phyloP scores from a whole-genome alignment of 37 sponge, comb jelly and placozoan species.

The Hexactinellida sp. region DNA sequence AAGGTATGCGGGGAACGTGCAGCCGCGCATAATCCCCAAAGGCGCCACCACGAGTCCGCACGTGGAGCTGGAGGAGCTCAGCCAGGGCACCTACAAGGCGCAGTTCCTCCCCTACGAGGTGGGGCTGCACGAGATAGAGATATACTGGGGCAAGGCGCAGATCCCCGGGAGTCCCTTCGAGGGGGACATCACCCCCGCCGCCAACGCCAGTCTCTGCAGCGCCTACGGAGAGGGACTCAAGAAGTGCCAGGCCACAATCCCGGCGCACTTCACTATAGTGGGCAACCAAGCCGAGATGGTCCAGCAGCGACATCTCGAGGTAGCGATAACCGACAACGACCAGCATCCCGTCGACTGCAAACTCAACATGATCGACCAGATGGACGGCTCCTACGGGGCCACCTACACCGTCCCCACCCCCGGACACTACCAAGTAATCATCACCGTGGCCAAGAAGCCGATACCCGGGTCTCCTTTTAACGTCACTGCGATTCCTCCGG shows the following conservation, averaged over 20 bases:
- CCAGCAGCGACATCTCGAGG: not conserved
- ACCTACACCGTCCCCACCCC: not conserved
- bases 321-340: not conserved
- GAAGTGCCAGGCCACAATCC: slow-evolving; percentile 2
- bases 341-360: not conserved
- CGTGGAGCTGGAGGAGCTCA: slow-evolving; percentile 10
- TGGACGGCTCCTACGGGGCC: not conserved
- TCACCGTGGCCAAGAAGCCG: not conserved
- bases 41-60: not conserved
- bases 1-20: slow-evolving; percentile 32
- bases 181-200: slow-evolving; percentile 35
- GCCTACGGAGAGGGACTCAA: slow-evolving; percentile 47
- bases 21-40: slow-evolving; percentile 31
- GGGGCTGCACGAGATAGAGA: slow-evolving; percentile 34
- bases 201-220: slow-evolving; percentile 55
- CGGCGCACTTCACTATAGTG: not conserved
- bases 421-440: not conserved
- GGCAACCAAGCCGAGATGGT: slow-evolving; percentile 2
- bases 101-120: slow-evolving; percentile 23
- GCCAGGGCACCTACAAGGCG: not conserved
- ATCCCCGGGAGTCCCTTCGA: slow-evolving; percentile 45
- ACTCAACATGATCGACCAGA: not conserved
- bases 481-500: slow-evolving; percentile 25
- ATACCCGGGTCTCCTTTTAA: slow-evolving; percentile 22
- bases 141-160: slow-evolving; percentile 36